phyloP scores from a whole-genome alignment of 2,888 invertebrate genomes.

The Nudaria mundana region DNA sequence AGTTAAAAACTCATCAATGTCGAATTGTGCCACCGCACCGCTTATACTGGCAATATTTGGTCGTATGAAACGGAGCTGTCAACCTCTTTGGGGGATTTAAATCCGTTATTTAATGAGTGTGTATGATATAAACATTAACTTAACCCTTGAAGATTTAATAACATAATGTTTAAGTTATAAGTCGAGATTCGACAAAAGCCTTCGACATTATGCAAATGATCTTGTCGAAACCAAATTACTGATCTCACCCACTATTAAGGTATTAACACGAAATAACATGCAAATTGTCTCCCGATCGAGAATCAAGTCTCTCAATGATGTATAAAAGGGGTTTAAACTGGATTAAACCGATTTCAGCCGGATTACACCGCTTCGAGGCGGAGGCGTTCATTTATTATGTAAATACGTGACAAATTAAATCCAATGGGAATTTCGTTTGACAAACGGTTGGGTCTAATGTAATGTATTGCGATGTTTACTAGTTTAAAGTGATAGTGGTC shows the following conservation, averaged over 20 bases:
- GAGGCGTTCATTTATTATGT: slow-evolving; percentile 79
- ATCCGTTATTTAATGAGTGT: too few species aligned
- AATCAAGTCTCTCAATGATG: slow-evolving; percentile 78
- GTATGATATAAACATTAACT: too few species aligned
- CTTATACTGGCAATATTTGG: too few species aligned
- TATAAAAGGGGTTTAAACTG: slow-evolving; percentile 72
- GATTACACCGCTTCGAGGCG: slow-evolving; percentile 60
- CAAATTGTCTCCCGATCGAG: slow-evolving; percentile 74
- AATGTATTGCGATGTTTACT: slow-evolving; percentile 46
- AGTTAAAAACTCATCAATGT: too few species aligned
- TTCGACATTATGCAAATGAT: slow-evolving; percentile 42
- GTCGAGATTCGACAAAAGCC: slow-evolving; percentile 10
- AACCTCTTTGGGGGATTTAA: too few species aligned
- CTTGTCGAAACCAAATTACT: slow-evolving; percentile 54
- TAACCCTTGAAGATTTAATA: too few species aligned
- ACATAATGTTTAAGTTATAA: not conserved
- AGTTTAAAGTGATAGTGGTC: slow-evolving; percentile 24
- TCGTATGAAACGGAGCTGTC: too few species aligned
- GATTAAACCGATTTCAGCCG: slow-evolving; percentile 65
- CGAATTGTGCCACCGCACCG: too few species aligned
- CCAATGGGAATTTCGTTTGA: slow-evolving; percentile 76
- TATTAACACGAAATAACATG: slow-evolving; percentile 70
- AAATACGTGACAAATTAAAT: slow-evolving; percentile 80
- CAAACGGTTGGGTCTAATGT: slow-evolving; percentile 63
- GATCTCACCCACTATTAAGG: slow-evolving; percentile 60